Evolutionary conservation across 2,113 vertebrate genomes (phyloP).

Genomic region (Neogobius melanostomus): DNA sequence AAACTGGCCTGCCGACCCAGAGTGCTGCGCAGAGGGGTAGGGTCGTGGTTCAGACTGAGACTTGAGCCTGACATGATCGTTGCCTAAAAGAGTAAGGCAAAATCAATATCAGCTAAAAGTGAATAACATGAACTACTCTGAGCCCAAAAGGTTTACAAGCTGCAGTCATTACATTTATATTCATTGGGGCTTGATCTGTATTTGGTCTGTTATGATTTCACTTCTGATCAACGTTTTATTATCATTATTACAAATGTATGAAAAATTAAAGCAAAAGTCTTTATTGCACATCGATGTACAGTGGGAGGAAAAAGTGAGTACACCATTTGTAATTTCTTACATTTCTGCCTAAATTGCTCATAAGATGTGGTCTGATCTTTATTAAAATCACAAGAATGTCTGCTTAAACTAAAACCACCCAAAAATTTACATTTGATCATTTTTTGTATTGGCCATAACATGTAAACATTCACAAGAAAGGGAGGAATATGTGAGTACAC

Average conservation of each 20-base stretch:
- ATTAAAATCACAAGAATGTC: too few relatives aligned
- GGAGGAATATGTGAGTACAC: too few relatives aligned
- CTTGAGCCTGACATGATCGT: conserved; percentile 99
- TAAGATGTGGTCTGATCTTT: too few relatives aligned
- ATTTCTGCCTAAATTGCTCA: too few relatives aligned
- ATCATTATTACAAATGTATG: not conserved
- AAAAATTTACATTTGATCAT: too few relatives aligned
- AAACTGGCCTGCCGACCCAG: conserved; percentile 96
- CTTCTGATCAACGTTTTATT: not conserved
- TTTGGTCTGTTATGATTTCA: not conserved
- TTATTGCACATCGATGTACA: too few relatives aligned
- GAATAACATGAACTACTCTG: not conserved
- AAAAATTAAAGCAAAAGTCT: too few relatives aligned
- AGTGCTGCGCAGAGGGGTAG: conserved; percentile 81
- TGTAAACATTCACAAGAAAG: too few relatives aligned
- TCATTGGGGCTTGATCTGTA: not conserved
- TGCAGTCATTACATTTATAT: not conserved
- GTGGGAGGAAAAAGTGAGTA: too few relatives aligned
- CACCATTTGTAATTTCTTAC: too few relatives aligned
- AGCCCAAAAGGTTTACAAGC: conserved; percentile 4
- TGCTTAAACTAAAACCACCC: too few relatives aligned
- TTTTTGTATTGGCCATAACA: too few relatives aligned
- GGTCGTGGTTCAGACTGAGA: conserved; percentile 93
- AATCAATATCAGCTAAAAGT: not conserved
- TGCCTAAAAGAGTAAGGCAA: conserved; percentile 76